Conservation (phyloP, 2,797 vertebrate genomes). For the Fistularia commersonii region DNA sequence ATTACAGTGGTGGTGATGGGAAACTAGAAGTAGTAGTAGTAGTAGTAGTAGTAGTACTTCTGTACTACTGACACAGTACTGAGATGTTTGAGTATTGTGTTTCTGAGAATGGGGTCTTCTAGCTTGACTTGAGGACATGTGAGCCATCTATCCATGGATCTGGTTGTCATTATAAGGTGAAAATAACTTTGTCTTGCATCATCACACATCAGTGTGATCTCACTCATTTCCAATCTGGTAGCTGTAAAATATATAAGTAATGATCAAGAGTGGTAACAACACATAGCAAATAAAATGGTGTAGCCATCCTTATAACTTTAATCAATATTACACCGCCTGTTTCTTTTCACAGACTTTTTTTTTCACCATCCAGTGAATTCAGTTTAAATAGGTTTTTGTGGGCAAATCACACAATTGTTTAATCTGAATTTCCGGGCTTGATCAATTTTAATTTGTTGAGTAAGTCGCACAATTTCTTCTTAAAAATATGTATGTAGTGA, state of each 20-base stretch:
- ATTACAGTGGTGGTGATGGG: slow-evolving; percentile 35
- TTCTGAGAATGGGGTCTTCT: background rate
- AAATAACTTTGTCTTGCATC: slow-evolving; percentile 38
- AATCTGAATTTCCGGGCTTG: slow-evolving; percentile 57
- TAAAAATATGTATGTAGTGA: slow-evolving; percentile 68
- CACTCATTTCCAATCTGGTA: slow-evolving; percentile 27
- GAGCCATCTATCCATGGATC: slow-evolving; percentile 9
- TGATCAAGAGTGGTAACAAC: slow-evolving; percentile 27
- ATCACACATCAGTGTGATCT: slow-evolving; percentile 20
- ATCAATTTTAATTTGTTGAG: slow-evolving; percentile 66
- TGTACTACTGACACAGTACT: slow-evolving; percentile 25
- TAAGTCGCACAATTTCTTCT: slow-evolving; percentile 72
- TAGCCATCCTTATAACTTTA: slow-evolving; percentile 21
- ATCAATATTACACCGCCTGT: slow-evolving; percentile 25
- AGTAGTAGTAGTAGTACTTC: slow-evolving; percentile 21
- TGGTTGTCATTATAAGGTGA: slow-evolving; percentile 25
- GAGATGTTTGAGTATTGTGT: slow-evolving; percentile 11
- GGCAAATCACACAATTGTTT: slow-evolving; percentile 60
- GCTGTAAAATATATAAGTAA: slow-evolving; percentile 22
- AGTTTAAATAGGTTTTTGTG: slow-evolving; percentile 48
- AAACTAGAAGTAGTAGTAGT: slow-evolving; percentile 5
- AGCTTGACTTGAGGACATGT: slow-evolving; percentile 7
- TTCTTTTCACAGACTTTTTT: slow-evolving; percentile 2
- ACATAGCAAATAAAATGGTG: slow-evolving; percentile 21
- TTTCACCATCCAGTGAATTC: slow-evolving; percentile 11